Evolutionary conservation across 2,113 vertebrate genomes (phyloP), one percentile per base, ranked within the genome.

Genomic region (Acanthochromis polyacanthus): DNA sequence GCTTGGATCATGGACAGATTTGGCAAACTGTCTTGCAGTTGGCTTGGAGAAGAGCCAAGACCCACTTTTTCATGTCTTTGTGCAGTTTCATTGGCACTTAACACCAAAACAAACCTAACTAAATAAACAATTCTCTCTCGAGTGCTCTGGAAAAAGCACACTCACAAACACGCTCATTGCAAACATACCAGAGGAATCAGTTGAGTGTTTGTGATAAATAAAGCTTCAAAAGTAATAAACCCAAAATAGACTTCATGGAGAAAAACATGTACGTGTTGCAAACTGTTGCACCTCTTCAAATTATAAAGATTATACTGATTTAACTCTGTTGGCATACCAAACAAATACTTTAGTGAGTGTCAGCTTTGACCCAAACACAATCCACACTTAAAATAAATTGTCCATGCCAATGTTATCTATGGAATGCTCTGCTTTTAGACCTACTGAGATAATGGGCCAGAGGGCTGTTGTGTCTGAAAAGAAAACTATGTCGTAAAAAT

Each of bases 401-500:
- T 2, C 48, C 71, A 51, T 40, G 61, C 74, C 67, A 38, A 9
- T 55, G 82, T 75, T 92, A 91, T 93, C 87, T 81, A 63, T 10
- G 86, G 82, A 93, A 93, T 89, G 87, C 10, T 16, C 75, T 73
- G 17, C 78, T 72, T 91, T 89, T 85, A 89, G 76, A 79, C 64
- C 45, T n/a, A 19, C 55, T 51, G 38, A 75, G 84, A 89, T 84
- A 83, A 53, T 0, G 40, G 12, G 3, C 16, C 52, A 73, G 80
- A 61, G 58, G 38, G 20, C 57, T 40, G 72, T 67, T 52, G 51
- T 56, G 76, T 70, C 65, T 70, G 77, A 30, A 62, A 23, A 65
- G 10, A 66, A 69, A 56, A 64, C 48, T 16, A 20, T 38, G 38
- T 58, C 23, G 19, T 51, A 11, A 20, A 17, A 16, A 28, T 56